A percentile compares a stretch with the other conserved stretches of the same genome.
These are phyloP conservation scores for Excalfactoria chinensis DNA, from an alignment of 2,113 vertebrate species.

Conservation along the genomic window DNA sequence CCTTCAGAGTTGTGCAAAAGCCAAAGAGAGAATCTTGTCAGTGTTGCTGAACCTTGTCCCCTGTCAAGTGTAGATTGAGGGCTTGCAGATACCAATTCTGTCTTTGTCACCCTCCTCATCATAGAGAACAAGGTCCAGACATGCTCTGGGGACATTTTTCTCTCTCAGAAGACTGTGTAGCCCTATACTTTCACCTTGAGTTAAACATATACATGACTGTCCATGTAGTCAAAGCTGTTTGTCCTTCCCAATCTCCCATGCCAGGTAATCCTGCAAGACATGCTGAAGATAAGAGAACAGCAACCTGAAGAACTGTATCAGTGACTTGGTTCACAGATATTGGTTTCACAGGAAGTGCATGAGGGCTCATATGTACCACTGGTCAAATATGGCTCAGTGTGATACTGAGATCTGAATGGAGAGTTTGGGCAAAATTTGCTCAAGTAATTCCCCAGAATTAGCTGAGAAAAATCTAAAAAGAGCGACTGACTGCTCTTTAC, in stretches of 20 bases:
- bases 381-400: background rate
- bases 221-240: background rate
- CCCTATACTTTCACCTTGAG: background rate
- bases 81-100: background rate
- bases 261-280: background rate
- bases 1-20: background rate
- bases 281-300: background rate
- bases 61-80: background rate
- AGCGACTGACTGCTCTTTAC: background rate
- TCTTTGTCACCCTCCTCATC: background rate
- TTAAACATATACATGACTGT: background rate
- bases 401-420: background rate
- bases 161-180: background rate
- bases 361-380: background rate
- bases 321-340: background rate
- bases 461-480: background rate
- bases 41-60: too few relatives aligned
- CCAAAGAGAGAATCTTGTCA: background rate
- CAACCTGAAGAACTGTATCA: background rate
- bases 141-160: background rate
- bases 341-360: background rate
- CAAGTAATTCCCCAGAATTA: background rate
- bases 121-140: too few relatives aligned
- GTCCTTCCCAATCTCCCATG: too few relatives aligned
- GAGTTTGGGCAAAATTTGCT: background rate